Base-by-base conservation (phyloP, 2,888 invertebrate genomes). In the Peribatodes rhomboidaria region DNA sequence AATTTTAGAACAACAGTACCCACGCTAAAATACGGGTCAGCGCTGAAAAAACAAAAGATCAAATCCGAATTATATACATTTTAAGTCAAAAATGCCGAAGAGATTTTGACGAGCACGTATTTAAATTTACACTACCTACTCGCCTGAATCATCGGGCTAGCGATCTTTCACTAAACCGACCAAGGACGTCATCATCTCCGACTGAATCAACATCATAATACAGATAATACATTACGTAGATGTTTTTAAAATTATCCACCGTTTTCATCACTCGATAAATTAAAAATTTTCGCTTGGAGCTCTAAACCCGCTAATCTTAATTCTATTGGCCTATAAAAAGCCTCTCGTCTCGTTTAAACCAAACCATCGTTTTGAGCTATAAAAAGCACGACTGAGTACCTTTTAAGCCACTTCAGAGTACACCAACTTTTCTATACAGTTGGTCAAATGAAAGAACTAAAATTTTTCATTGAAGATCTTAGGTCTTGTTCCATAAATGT, bases 251-350 rank as follows among this genome's bases (percentile, higher is more conserved):
- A 42, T 18, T 42, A 58, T 59, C 50, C 33, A 14, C n/a, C 7
- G 16, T 35, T 20, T 14, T 60, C 16, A 44, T 37, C 44, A 41
- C 41, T 16, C 22, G 1, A 52, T 63, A 46, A 63, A 58, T 35
- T 58, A 55, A 58, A 63, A 58, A 64, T 64, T 59, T 41, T 47
- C 54, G 18, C 47, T 27, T 18, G 13, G n/a, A 20, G 47, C 16
- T 47, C 14, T 27, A 56, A 56, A 44, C 47, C 33, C 47, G 56
- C 47, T 46, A 60, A 61, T 56, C 55, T 55, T 52, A 42, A 65
- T 59, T 61, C 33, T 56, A 65, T 65, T 37, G 46, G 22, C 20
- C 37, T 35, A 60, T 60, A 65, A 60, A 65, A 52, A 44, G 16
- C 11, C 50, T 52, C 31, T 41, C 52, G 41, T 11, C 41, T 52